phyloP scores from a whole-genome alignment of 2,888 invertebrate genomes.

The Girardia tigrina region DNA sequence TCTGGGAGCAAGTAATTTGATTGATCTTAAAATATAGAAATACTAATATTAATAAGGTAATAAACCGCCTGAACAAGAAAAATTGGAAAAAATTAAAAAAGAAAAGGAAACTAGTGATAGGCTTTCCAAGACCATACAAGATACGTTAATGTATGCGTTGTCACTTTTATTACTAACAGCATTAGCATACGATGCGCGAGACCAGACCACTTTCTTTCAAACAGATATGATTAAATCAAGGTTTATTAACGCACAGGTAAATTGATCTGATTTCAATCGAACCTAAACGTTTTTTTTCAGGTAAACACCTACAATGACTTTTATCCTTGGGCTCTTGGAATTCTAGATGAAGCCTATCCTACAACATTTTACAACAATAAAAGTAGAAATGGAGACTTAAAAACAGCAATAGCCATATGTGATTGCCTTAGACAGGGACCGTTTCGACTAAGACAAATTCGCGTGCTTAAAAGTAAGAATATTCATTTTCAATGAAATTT shows the following conservation, averaged over 20 bases:
- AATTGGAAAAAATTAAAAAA: slow-evolving; percentile 9
- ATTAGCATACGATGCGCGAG: slow-evolving; percentile 28
- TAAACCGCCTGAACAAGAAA: not conserved
- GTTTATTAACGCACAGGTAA: not conserved
- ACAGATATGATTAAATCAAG: not conserved
- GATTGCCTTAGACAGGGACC: slow-evolving; percentile 40
- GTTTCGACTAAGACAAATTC: slow-evolving; percentile 40
- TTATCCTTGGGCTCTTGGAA: slow-evolving; percentile 2
- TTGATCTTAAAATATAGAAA: not conserved
- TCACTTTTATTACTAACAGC: slow-evolving; percentile 29
- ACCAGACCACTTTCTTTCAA: slow-evolving; percentile 32
- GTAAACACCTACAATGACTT: slow-evolving; percentile 25
- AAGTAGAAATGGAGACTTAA: not conserved
- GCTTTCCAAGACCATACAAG: slow-evolving; percentile 19
- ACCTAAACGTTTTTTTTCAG: not conserved
- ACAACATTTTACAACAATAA: slow-evolving; percentile 26
- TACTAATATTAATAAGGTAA: not conserved
- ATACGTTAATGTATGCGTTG: slow-evolving; percentile 26
- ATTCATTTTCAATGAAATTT: not conserved
- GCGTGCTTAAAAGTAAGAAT: slow-evolving; percentile 38
- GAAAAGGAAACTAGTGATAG: slow-evolving; percentile 25
- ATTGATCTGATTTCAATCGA: not conserved
- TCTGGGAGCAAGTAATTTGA: slow-evolving; percentile 16
- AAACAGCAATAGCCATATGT: slow-evolving; percentile 24
- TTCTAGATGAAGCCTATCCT: slow-evolving; percentile 24